Base-by-base conservation (phyloP, 2,797 vertebrate genomes). In the Ammospiza maritima region DNA sequence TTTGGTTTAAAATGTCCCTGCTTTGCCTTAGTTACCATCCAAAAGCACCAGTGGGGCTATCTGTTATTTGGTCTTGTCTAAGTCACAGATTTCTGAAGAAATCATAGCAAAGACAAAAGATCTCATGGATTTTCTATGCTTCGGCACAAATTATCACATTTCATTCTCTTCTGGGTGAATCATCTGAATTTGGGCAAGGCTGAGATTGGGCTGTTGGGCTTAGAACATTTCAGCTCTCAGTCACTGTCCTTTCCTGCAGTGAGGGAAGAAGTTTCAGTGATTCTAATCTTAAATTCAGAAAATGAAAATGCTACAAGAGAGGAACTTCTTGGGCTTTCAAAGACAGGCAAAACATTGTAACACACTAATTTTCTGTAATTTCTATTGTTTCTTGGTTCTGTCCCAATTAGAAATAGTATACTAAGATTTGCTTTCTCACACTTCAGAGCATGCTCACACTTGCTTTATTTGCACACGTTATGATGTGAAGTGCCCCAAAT, bases 161-260 rank as follows among this genome's bases (percentile, higher is more conserved):
- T 80, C 8, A 12, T 67, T 72, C 29, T 57, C 0, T 56, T 45
- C 32, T 71, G 61, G 9, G 16, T 67, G 45, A 69, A 30, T 66
- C 7, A 2, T 17, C 23, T 42, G 65, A 16, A 7, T 1, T 29
- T 4, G 1, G 36, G 32, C 27, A 67, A 48, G 20, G 58, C 75
- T 93, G 47, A 34, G 9, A 4, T 3, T 36, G 42, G 13, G 36
- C 45, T 74, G 1, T 56, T 53, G 5, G 51, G 25, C 3, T 78
- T 26, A 60, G 18, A 44, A 21, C 27, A n/a, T 6, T 36, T 84
- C 45, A 75, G 1, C 30, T 91, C 36, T 73, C 44, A 15, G 13
- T 32, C 29, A 4, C 1, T 6, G 23, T 27, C 0, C 1, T 75
- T 85, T 61, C 27, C n/a, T 71, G 21, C 54, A 56, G 0, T 0